Evolutionary conservation across 1,140 invertebrate genomes (phyloP).

Genomic region (Orussus abietinus): DNA sequence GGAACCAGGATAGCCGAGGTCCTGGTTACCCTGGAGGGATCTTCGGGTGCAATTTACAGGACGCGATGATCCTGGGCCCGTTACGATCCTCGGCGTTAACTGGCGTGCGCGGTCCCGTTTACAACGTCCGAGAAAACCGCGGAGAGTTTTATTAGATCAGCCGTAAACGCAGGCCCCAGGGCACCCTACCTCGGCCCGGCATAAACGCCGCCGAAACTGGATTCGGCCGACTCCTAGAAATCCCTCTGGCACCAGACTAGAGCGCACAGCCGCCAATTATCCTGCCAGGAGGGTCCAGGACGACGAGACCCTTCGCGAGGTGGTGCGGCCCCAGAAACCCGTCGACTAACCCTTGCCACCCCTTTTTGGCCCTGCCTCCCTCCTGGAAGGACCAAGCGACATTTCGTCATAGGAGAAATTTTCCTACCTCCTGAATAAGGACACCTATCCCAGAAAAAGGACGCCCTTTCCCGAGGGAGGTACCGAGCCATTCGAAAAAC

Average conservation of each 20-base stretch:
- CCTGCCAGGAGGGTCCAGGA: conserved; percentile 26
- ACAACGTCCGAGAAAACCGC: conserved; percentile 33
- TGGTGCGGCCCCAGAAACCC: too few relatives aligned
- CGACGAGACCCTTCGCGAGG: too few relatives aligned
- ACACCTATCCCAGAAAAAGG: too few relatives aligned
- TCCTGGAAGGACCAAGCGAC: neutral
- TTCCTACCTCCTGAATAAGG: too few relatives aligned
- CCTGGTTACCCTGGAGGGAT: too few relatives aligned
- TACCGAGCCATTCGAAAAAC: too few relatives aligned
- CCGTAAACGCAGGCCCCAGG: conserved; percentile 34
- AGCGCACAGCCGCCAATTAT: conserved; percentile 46
- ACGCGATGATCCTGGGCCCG: too few relatives aligned
- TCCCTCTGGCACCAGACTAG: conserved; percentile 44
- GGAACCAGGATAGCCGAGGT: too few relatives aligned
- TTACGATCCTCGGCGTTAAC: conserved; percentile 2
- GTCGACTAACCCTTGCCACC: conserved; percentile 36
- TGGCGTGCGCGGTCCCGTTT: conserved; percentile 19
- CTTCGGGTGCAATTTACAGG: too few relatives aligned
- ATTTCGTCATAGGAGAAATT: too few relatives aligned
- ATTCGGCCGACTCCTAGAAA: conserved; percentile 47
- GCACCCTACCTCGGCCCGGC: conserved; percentile 24
- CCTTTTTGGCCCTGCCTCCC: conserved; percentile 21
- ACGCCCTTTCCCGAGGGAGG: too few relatives aligned
- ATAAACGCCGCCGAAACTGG: conserved; percentile 38
- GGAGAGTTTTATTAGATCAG: conserved; percentile 45